Evolutionary conservation across 2,113 vertebrate genomes (phyloP).

Genomic region (Callocephalon fimbriatum): DNA sequence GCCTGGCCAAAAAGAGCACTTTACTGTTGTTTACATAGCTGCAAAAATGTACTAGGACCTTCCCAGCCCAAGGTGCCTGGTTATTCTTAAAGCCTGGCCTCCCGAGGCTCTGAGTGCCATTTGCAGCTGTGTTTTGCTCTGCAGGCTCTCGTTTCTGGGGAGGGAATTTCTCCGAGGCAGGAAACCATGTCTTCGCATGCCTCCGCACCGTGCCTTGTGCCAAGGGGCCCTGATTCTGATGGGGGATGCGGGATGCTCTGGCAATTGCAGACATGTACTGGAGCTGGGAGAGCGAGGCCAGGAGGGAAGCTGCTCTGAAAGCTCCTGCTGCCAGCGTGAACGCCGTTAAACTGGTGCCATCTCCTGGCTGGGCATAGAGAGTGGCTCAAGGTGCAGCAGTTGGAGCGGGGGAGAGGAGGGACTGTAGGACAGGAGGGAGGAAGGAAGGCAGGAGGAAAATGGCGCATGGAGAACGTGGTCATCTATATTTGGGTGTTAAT

Average conservation of each 20-base stretch:
- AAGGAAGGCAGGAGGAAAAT: background rate
- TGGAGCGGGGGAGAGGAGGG: background rate
- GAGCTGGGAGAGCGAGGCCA: accelerated
- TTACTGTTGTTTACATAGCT: conserved; percentile 72
- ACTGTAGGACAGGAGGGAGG: background rate
- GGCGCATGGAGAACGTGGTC: accelerated
- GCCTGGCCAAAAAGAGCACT: conserved; percentile 47
- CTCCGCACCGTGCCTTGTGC: background rate
- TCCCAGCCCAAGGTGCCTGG: conserved; percentile 67
- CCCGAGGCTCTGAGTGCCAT: conserved; percentile 17
- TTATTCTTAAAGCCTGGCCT: conserved; percentile 56
- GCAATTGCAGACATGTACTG: background rate
- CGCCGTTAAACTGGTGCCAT: accelerated
- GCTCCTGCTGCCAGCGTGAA: background rate
- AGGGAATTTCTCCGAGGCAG: conserved; percentile 53
- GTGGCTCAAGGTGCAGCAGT: accelerated
- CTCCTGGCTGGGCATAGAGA: background rate
- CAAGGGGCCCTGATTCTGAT: conserved; percentile 10
- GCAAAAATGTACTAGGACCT: conserved; percentile 56
- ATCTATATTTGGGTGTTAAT: background rate
- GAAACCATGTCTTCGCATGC: conserved; percentile 35
- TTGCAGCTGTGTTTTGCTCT: conserved; percentile 66
- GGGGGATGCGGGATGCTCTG: background rate
- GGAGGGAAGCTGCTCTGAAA: background rate
- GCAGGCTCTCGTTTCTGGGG: conserved; percentile 45